Evolutionary conservation across 2,888 invertebrate genomes (phyloP), one percentile per base, ranked within the genome.

Genomic region (Agrotis ipsilon): DNA sequence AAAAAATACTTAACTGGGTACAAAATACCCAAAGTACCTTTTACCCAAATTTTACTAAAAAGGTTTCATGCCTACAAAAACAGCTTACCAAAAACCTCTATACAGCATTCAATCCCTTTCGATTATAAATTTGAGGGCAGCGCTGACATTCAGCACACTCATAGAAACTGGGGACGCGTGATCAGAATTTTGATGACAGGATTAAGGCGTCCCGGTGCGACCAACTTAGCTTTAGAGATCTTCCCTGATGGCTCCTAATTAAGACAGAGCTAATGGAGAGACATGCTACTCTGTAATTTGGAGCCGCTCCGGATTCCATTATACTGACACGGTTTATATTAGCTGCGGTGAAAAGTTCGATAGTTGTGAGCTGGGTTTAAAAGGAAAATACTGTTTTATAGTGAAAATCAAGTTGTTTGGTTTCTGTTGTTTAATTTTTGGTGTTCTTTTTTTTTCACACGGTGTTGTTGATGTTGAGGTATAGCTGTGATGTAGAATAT

Each of bases 141-240:
- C 86, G 89, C 89, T 92, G 92, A 92, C 92, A 92, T 91, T 91
- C 90, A 87, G 88, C 89, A 88, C 88, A 90, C 91, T 92, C 90
- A 90, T 92, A 92, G 92, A 93, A 93, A 93, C 93, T 91, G 87
- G 83, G 87, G 84, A 85, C 86, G 88, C 89, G 94, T 95, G 95
- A 92, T 92, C 91, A 85, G 94, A 94, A 94, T 94, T 81, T 87
- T 87, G 91, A 94, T 94, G 88, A 81, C 82, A 79, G 92, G 93
- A 94, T 94, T 93, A 94, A 87, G 87, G 85, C 85, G 87, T 85
- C 88, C 89, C 87, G 82, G 81, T 87, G 89, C 89, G 89, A 86
- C 88, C 87, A 90, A 92, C 89, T 92, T 92, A 89, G 91, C 92
- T 92, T 88, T 84, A 85, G 87, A 90, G 89, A 90, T 91, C 90